phyloP scores from a whole-genome alignment of 2,888 invertebrate genomes.

The Stenoptilia bipunctidactyla region DNA sequence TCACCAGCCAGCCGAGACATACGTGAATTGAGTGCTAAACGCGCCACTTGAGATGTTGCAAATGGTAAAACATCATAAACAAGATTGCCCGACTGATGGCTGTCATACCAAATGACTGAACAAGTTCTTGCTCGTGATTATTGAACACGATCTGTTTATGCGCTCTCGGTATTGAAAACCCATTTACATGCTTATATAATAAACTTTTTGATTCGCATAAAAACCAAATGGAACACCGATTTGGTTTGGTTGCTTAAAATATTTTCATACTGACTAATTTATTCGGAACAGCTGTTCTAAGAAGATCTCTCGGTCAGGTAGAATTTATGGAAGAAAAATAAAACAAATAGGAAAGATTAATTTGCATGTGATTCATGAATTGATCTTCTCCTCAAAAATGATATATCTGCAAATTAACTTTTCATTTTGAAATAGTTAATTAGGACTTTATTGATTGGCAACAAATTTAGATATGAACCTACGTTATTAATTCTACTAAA shows the following conservation, averaged over 20 bases:
- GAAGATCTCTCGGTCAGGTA: slow-evolving; percentile 19
- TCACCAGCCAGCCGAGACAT: slow-evolving; percentile 31
- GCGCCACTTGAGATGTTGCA: slow-evolving; percentile 40
- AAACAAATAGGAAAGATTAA: slow-evolving; percentile 5
- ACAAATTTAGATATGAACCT: too few species aligned
- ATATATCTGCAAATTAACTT: too few species aligned
- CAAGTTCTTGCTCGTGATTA: slow-evolving; percentile 13
- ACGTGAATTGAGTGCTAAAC: slow-evolving; percentile 56
- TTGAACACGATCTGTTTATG: slow-evolving; percentile 17
- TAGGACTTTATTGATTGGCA: too few species aligned
- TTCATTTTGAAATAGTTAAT: too few species aligned
- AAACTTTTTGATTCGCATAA: too few species aligned
- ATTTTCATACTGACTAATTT: not conserved
- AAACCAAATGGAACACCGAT: slow-evolving; percentile 15
- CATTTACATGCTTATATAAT: too few species aligned
- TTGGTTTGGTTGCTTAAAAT: not conserved
- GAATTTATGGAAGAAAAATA: slow-evolving; percentile 8
- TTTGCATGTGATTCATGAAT: slow-evolving; percentile 5
- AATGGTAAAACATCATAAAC: slow-evolving; percentile 31
- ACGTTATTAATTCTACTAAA: too few species aligned
- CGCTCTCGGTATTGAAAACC: too few species aligned
- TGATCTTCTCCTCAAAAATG: too few species aligned
- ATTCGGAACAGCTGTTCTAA: slow-evolving; percentile 22
- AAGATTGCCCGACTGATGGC: slow-evolving; percentile 18
- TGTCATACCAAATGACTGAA: slow-evolving; percentile 13